Percentiles rank a stretch among this genome's conserved stretches.
Evolutionary conservation across 2,113 vertebrate species (phyloP).

Genomic region (Callochromis pleurospilus): DNA sequence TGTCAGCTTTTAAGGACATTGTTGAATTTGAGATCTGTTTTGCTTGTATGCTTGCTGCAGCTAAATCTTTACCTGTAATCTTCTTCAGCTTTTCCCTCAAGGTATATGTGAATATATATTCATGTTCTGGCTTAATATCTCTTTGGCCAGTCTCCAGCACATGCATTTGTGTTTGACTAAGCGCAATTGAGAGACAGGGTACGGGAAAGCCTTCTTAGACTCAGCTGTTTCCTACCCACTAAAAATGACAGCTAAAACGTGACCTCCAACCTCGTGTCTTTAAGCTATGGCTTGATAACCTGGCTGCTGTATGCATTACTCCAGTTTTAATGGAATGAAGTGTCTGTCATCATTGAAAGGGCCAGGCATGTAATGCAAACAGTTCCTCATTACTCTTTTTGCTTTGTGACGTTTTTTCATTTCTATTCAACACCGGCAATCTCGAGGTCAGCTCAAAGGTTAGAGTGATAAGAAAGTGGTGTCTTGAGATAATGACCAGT

Average conservation of each 20-base stretch:
- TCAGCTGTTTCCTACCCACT: slow-evolving; percentile 52
- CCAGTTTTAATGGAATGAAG: slow-evolving; percentile 51
- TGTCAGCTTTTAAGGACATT: slow-evolving; percentile 17
- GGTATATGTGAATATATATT: background rate
- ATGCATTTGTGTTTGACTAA: slow-evolving; percentile 42
- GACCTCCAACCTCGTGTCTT: slow-evolving; percentile 31
- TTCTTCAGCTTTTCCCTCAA: background rate
- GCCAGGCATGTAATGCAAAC: slow-evolving; percentile 42
- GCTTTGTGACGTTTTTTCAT: slow-evolving; percentile 17
- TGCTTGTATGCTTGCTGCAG: background rate
- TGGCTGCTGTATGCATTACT: slow-evolving; percentile 49
- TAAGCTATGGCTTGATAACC: slow-evolving; percentile 11
- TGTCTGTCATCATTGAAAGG: slow-evolving; percentile 32
- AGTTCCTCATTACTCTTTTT: slow-evolving; percentile 56
- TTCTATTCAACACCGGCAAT: slow-evolving; percentile 30
- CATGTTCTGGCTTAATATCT: background rate
- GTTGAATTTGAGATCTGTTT: background rate
- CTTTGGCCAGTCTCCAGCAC: slow-evolving; percentile 41
- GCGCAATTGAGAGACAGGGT: background rate
- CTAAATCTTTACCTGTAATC: background rate
- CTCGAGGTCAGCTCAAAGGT: slow-evolving; percentile 48
- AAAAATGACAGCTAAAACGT: slow-evolving; percentile 36
- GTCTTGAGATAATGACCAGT: slow-evolving; percentile 34
- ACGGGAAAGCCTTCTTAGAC: slow-evolving; percentile 27
- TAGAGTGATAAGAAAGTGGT: slow-evolving; percentile 25